Evolutionary conservation across 2,888 invertebrate species (phyloP).

Genomic region (Emesis furor): DNA sequence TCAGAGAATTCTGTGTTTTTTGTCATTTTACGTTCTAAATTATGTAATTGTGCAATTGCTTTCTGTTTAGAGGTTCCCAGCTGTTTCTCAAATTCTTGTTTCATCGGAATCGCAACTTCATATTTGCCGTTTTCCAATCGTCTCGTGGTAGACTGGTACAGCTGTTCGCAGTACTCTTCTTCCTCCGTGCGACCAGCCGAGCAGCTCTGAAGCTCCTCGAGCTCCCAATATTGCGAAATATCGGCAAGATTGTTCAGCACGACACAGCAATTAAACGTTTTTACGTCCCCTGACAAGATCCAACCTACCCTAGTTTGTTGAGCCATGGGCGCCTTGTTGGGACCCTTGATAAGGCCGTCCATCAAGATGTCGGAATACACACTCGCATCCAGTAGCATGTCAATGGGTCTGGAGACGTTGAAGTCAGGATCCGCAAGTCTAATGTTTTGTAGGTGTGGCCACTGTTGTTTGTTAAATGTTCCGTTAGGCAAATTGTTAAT

Average conservation of each 20-base stretch:
- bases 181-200: conserved; percentile 20
- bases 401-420: conserved; percentile 26
- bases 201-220: conserved; percentile 17
- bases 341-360: conserved; percentile 37
- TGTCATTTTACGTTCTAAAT: conserved; percentile 11
- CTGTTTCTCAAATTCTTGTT: conserved; percentile 1
- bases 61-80: conserved; percentile 6
- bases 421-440: conserved; percentile 26
- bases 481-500: conserved; percentile 18
- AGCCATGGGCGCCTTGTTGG: conserved; percentile 29
- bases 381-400: conserved; percentile 35
- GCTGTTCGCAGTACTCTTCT: conserved; percentile 20
- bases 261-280: conserved; percentile 21
- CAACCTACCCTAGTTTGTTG: conserved; percentile 50
- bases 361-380: conserved; percentile 36
- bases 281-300: conserved; percentile 16
- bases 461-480: conserved; percentile 5
- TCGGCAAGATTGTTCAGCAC: not conserved
- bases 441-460: conserved; percentile 15
- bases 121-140: conserved; percentile 16
- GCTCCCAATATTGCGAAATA: conserved; percentile 24
- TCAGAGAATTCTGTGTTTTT: conserved; percentile 14
- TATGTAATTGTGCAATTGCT: conserved; percentile 17
- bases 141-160: conserved; percentile 19
- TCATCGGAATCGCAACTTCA: conserved; percentile 27